Evolutionary conservation across 2,888 invertebrate species (phyloP), one percentile per base, ranked within the genome.

Genomic region (Polia nebulosa): DNA sequence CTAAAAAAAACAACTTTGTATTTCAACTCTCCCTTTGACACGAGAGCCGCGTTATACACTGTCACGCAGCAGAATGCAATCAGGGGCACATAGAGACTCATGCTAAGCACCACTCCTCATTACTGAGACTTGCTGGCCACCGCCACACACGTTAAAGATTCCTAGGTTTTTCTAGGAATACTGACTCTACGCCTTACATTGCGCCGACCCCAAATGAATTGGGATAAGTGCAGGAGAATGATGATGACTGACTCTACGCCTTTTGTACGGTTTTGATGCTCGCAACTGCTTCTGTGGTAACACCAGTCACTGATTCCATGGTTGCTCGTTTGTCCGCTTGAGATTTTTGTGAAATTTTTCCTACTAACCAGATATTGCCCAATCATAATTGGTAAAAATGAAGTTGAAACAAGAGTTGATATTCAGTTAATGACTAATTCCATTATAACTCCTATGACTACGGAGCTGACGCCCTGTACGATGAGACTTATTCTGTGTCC

Each of bases 1-100:
- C 97, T 76, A 97, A 97, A 96, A 72, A 98, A 96, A 13, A 97
- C 97, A 78, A 96, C 91, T 88, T 97, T 96, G 86, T 97, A 97
- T 49, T 93, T 93, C 44, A 97, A 76, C n/a, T 94, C 96, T 41
- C 96, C 96, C n/a, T 95, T 90, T 0, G 97, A 96, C 0, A 97
- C 96, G 15, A 97, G 91, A 22, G 95, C 91, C 0, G 97, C 97
- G 0, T 98, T 98, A 81, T 98, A 98, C 58, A 97, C 97, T 0
- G 97, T 94, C 34, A 97, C 97, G 9, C 97, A 91, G 27, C 97
- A 97, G 87, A 97, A 98, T 0, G 97, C 97, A 59, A 97, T 90
- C 85, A 97, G 97, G 0, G 97, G 97, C 5, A 97, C 96, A 32
- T 97, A 96, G 75, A 97, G 96, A 0, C 97, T 97, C 70, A 97